phyloP scores from a whole-genome alignment of 2,888 invertebrate species.

The Leptogaster cylindrica region DNA sequence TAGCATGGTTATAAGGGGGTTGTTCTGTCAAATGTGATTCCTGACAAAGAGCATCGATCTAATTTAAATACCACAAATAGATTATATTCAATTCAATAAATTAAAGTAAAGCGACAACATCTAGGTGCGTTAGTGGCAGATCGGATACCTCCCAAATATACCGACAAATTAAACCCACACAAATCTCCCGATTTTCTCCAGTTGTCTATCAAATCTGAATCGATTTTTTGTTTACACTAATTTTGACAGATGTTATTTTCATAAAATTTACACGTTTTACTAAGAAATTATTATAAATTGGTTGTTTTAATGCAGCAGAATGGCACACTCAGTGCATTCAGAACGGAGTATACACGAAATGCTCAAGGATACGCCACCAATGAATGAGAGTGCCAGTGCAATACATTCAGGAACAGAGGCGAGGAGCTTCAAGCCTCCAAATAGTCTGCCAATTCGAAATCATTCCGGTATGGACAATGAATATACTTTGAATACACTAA shows the following conservation, averaged over 20 bases:
- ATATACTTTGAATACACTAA: background rate
- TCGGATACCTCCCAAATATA: no score
- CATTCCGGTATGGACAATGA: constrained; percentile 65
- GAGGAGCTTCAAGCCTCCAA: constrained; percentile 69
- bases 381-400: constrained; percentile 77
- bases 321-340: constrained; percentile 55
- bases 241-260: background rate
- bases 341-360: constrained; percentile 76
- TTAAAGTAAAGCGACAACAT: no score
- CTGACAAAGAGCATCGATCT: no score
- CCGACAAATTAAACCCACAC: no score
- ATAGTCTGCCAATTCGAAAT: constrained; percentile 74
- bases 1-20: no score
- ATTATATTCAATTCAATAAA: no score
- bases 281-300: background rate
- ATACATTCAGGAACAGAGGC: constrained; percentile 78
- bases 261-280: background rate
- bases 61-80: no score
- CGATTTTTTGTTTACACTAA: constrained; percentile 28
- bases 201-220: background rate
- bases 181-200: no score
- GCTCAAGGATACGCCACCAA: constrained; percentile 81
- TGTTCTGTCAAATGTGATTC: no score
- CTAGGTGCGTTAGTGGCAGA: no score
- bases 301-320: constrained; percentile 44